Base-by-base conservation (phyloP, 2,797 vertebrate genomes). In the Champsocephalus gunnari region DNA sequence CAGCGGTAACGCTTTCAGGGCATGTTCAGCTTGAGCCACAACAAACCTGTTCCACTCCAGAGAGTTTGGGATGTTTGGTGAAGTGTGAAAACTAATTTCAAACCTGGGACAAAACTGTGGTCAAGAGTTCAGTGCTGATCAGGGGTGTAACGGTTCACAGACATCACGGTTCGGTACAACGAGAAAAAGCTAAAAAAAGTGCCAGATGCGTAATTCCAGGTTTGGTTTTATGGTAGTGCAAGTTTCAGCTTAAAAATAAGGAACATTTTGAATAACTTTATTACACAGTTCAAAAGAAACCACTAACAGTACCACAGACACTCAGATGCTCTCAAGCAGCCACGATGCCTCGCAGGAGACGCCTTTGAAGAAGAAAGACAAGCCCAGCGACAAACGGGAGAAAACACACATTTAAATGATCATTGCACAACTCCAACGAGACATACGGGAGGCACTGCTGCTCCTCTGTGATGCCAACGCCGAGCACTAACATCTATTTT, bases 341-440 rank as follows among this genome's bases (percentile, higher is more conserved):
- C 58, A 53, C 9, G 73, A 65, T 48, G 71, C 85, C 87, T 72
- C 83, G 60, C 73, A 77, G 85, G 79, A 91, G 83, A 79, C 13
- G 59, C 87, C 93, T 95, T 95, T 95, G 94, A 95, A 95, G 94
- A 92, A 91, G 85, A 91, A 88, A 91, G 88, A 93, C 80, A 68
- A 73, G 79, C 83, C 75, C 79, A 79, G 75, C 32, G 24, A 79
- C 80, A 21, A 84, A 87, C 73, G 81, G 76, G 88, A 87, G 75
- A 87, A 92, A 43, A 91, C 82, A 83, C 70, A 68, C 63, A 69
- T 87, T 92, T 72, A 83, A 91, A 93, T 90, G 94, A 94, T 95
- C 85, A 94, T 94, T 85, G 76, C 34, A 11, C 28, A 86, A 90
- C 89, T 95, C 92, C 94, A 92, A 93, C 84, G 89, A 81, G 81